Base-by-base conservation (phyloP, 2,113 vertebrate genomes). In the Takifugu flavidus region DNA sequence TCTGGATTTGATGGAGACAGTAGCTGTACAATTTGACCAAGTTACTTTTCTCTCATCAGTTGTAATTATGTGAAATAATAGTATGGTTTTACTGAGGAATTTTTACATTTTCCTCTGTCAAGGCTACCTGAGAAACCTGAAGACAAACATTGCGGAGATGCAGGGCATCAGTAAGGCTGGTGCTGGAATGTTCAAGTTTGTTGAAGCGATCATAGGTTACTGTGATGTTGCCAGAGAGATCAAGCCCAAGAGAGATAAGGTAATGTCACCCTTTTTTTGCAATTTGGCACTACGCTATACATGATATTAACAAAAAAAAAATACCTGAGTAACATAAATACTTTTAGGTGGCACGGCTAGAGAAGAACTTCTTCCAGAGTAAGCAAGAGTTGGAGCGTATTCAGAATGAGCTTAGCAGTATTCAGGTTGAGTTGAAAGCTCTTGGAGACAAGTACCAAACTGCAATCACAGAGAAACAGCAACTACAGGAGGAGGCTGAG, bases 181-280 rank as follows among this genome's bases (percentile, higher is more conserved):
- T 5, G 86, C 95, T 46, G 97, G 96, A 34, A 96, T 99, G 95
- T 75, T 98, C 14, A 97, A 95, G 74, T 99, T 98, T 75, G 96
- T 98, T 0, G 95, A 96, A 59, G 95, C 95, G 2, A 92, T 96
- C 25, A 93, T 98, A 88, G 92, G 93, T 68, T 98, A 98, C 86
- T 98, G 94, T 53, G 95, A 98, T 0, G 93, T 96, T 26, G 89
- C 94, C 49, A 90, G 77, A 58, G 93, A 95, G 56, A 93, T 98
- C 80, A 97, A 96, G 82, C 96, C 96, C 0, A 98, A 98, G 56
- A 91, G 94, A 87, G 93, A 98, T 2, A 95, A 97, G 95, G 97
- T 98, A 74, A 60, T 60, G 8, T 13, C 8, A 6, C 2, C 25
- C 50, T 14, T 5, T 20, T 20, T 20, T 12, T 27, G 15, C 8